Conservation (phyloP, 2,888 invertebrate genomes). For the Acanthosepion pharaonis region DNA sequence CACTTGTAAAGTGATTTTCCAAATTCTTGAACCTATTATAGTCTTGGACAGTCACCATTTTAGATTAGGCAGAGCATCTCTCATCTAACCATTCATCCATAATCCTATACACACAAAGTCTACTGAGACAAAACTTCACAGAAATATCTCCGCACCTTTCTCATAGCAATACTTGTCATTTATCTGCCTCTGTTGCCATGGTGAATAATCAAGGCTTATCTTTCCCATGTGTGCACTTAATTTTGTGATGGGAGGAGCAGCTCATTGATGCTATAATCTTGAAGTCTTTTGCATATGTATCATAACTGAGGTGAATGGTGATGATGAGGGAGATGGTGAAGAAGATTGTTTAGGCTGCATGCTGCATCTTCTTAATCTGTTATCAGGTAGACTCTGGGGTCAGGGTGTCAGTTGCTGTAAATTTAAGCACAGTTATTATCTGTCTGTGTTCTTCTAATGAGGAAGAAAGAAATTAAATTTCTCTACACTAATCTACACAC, state of each 20-base stretch:
- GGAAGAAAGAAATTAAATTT: no score
- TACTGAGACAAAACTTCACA: not conserved
- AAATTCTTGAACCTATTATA: no score
- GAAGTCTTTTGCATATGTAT: no score
- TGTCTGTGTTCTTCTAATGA: no score
- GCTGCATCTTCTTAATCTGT: not conserved
- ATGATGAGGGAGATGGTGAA: not conserved
- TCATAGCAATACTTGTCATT: not conserved
- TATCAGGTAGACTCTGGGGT: not conserved
- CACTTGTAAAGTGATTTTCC: no score
- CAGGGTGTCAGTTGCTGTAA: not conserved
- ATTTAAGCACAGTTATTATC: no score
- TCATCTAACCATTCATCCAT: no score
- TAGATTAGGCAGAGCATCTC: no score
- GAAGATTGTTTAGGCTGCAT: not conserved
- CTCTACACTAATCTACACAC: no score
- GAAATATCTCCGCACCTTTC: not conserved
- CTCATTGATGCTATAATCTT: no score
- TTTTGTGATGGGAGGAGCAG: not conserved
- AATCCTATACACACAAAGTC: not conserved
- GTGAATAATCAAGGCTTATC: not conserved
- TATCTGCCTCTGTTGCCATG: not conserved
- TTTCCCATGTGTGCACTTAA: not conserved
- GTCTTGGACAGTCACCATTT: no score
- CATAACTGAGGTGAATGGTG: not conserved